These are phyloP conservation scores for Triops longicaudatus DNA, from an alignment of 1,140 invertebrate genomes.

Conservation along the genomic window DNA sequence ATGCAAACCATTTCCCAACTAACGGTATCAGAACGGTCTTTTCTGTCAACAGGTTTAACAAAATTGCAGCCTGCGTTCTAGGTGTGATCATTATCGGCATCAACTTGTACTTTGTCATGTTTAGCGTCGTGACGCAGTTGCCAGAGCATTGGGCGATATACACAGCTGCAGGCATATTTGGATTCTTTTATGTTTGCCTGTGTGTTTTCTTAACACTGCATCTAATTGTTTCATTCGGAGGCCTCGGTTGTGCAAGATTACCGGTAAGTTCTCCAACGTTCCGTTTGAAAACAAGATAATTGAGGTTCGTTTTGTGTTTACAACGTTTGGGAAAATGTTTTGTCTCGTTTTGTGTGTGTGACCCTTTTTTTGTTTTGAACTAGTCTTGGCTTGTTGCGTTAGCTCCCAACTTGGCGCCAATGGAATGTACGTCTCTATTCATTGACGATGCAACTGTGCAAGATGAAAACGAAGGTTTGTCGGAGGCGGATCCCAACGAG, in stretches of 20 bases:
- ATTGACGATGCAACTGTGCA: not conserved
- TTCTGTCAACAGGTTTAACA: not conserved
- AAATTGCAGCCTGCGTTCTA: constrained; percentile 49
- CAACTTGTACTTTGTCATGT: constrained; percentile 70
- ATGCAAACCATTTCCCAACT: constrained; percentile 16
- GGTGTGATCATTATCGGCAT: constrained; percentile 65
- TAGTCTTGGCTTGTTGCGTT: not conserved
- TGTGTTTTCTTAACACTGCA: constrained; percentile 59
- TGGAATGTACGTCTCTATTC: not conserved
- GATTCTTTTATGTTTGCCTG: constrained; percentile 58
- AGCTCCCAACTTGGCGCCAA: not conserved
- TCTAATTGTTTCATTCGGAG: constrained; percentile 58
- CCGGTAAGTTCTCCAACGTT: constrained; percentile 22
- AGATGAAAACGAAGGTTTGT: not conserved
- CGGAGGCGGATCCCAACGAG: not conserved
- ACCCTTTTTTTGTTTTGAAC: not conserved
- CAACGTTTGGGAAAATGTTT: not conserved
- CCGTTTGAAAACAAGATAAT: not conserved
- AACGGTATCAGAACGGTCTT: not conserved
- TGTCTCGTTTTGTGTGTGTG: not conserved
- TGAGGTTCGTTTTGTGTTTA: not conserved
- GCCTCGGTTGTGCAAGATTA: constrained; percentile 19
- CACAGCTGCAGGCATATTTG: constrained; percentile 48
- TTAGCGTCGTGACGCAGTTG: constrained; percentile 48
- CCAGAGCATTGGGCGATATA: constrained; percentile 47